These are phyloP conservation scores for Meteorus cinctellus DNA, from an alignment of 2,888 invertebrate species.

Conservation along the genomic window DNA sequence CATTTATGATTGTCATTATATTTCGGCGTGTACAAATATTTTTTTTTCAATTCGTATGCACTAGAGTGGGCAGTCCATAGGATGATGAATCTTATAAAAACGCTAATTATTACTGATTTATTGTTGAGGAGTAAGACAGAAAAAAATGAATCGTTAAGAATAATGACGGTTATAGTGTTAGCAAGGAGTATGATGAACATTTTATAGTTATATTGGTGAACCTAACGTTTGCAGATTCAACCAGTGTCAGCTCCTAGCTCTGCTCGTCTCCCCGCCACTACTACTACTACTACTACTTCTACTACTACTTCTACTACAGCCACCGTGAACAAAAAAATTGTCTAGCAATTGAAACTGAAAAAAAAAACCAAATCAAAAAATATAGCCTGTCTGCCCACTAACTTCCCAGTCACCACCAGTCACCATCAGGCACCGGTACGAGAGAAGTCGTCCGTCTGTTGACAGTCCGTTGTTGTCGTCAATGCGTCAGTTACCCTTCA, in stretches of 20 bases:
- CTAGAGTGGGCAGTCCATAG: conserved; percentile 64
- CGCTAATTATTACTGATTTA: conserved; percentile 36
- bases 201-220: conserved; percentile 69
- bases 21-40: conserved; percentile 26
- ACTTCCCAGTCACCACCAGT: conserved; percentile 73
- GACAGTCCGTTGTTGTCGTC: conserved; percentile 67
- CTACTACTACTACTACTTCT: conserved; percentile 62
- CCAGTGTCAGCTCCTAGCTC: conserved; percentile 73
- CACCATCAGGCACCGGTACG: conserved; percentile 62
- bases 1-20: background rate
- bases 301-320: conserved; percentile 69
- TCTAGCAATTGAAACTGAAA: conserved; percentile 50
- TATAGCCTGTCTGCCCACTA: conserved; percentile 72
- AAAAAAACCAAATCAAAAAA: conserved; percentile 50
- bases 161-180: conserved; percentile 51
- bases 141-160: conserved; percentile 34
- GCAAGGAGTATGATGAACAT: conserved; percentile 54
- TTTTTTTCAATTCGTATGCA: conserved; percentile 30
- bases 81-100: background rate
- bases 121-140: conserved; percentile 42
- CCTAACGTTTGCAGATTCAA: conserved; percentile 74
- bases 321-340: conserved; percentile 66
- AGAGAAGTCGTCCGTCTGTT: conserved; percentile 54
- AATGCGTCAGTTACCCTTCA: conserved; percentile 51
- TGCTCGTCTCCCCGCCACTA: conserved; percentile 73